Percentiles rank a stretch among this genome's conserved stretches.
phyloP scores from a whole-genome alignment of 2,888 invertebrate genomes.

The Mallateleia sp. region DNA sequence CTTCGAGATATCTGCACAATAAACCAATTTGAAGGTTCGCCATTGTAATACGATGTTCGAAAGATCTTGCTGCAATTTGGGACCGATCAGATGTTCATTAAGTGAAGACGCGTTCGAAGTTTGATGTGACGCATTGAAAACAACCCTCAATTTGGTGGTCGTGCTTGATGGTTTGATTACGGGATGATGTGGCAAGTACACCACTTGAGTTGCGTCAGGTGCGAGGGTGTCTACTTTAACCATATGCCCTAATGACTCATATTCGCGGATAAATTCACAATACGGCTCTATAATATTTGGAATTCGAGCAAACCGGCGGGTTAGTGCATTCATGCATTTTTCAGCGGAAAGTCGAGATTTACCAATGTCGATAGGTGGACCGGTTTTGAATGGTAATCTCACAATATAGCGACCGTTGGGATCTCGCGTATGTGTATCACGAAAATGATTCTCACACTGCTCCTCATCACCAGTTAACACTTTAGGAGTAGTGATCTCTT shows the following conservation, averaged over 20 bases:
- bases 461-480: too few species aligned
- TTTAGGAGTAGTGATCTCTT: too few species aligned
- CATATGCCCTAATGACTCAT: background rate
- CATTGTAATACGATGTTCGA: background rate
- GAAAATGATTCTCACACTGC: too few species aligned
- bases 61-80: background rate
- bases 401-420: too few species aligned
- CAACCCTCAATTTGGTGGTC: conserved; percentile 32
- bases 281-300: background rate
- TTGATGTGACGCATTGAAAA: conserved; percentile 19
- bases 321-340: background rate
- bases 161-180: background rate
- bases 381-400: too few species aligned
- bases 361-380: background rate
- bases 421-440: too few species aligned
- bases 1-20: too few species aligned
- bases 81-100: background rate
- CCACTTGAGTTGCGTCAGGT: too few species aligned
- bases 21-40: too few species aligned
- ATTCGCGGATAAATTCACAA: background rate
- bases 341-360: background rate
- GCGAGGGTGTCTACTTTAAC: too few species aligned
- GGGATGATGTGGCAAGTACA: conserved; percentile 27
- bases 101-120: background rate
- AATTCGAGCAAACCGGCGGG: background rate